Percentiles rank a stretch among this genome's conserved stretches.
Evolutionary conservation across 2,888 invertebrate genomes (phyloP).

Genomic region (Venustoraphidia nigricollis): DNA sequence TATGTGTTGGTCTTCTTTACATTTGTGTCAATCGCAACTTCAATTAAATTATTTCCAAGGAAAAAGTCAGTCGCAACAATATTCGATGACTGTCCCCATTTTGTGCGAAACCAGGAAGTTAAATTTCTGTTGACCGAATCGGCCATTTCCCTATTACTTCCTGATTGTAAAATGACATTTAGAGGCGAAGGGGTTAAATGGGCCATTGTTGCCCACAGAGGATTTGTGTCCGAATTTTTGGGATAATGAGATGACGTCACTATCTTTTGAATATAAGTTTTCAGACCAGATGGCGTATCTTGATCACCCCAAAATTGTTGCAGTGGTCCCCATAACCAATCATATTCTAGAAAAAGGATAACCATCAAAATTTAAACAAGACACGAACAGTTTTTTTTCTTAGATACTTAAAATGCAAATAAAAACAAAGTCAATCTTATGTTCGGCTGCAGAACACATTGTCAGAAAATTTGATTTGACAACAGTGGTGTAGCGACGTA

Average conservation of each 20-base stretch:
- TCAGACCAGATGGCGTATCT: constrained; percentile 33
- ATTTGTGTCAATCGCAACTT: constrained; percentile 42
- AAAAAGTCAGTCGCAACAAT: constrained; percentile 62
- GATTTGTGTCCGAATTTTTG: constrained; percentile 28
- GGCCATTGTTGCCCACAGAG: constrained; percentile 53
- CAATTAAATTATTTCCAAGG: constrained; percentile 52
- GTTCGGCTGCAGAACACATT: too few relatives aligned
- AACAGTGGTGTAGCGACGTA: too few relatives aligned
- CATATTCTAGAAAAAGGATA: constrained; percentile 5
- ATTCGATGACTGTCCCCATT: constrained; percentile 51
- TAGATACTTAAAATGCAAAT: neutral
- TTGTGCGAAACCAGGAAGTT: constrained; percentile 46
- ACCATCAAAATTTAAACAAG: neutral
- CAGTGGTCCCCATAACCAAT: constrained; percentile 38
- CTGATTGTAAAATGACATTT: constrained; percentile 42
- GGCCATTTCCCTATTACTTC: constrained; percentile 46
- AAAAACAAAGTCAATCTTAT: neutral
- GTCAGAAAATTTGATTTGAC: too few relatives aligned
- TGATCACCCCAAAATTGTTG: constrained; percentile 53
- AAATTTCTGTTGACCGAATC: constrained; percentile 53
- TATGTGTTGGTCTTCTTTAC: constrained; percentile 1
- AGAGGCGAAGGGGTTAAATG: constrained; percentile 52
- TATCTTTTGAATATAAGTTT: constrained; percentile 29
- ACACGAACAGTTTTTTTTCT: neutral
- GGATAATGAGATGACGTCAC: constrained; percentile 27